phyloP scores from a whole-genome alignment of 1,140 invertebrate species.

The Popillia japonica region DNA sequence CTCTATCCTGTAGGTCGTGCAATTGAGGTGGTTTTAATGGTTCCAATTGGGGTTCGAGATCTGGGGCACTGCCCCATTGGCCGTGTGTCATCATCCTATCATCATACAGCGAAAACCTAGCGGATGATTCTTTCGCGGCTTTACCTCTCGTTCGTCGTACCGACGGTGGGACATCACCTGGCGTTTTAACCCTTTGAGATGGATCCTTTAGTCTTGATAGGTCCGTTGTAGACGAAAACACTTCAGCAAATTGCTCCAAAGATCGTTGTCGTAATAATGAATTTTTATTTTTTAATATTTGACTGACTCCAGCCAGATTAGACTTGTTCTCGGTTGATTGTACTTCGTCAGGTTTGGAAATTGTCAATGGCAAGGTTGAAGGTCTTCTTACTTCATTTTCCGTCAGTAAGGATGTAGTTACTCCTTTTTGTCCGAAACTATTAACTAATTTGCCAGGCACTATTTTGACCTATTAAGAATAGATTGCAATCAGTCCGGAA shows the following conservation, averaged over 20 bases:
- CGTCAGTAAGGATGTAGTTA: slow-evolving; percentile 55
- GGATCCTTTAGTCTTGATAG: slow-evolving; percentile 74
- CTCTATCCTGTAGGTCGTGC: slow-evolving; percentile 53
- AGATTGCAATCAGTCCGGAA: not conserved
- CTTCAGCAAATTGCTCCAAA: slow-evolving; percentile 74
- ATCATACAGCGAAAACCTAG: slow-evolving; percentile 82
- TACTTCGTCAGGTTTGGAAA: slow-evolving; percentile 49
- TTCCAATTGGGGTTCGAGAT: slow-evolving; percentile 60
- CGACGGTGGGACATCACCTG: slow-evolving; percentile 79
- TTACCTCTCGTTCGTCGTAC: slow-evolving; percentile 72
- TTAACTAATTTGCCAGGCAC: slow-evolving; percentile 57
- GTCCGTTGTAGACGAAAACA: slow-evolving; percentile 68
- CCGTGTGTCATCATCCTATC: slow-evolving; percentile 74
- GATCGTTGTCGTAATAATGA: slow-evolving; percentile 66
- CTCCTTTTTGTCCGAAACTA: slow-evolving; percentile 52
- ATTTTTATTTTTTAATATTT: slow-evolving; percentile 55
- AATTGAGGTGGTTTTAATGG: slow-evolving; percentile 56
- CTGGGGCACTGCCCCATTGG: slow-evolving; percentile 59
- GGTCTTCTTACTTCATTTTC: slow-evolving; percentile 53
- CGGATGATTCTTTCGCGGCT: slow-evolving; percentile 59
- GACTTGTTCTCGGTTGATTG: slow-evolving; percentile 1
- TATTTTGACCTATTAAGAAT: slow-evolving; percentile 51
- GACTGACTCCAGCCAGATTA: slow-evolving; percentile 48
- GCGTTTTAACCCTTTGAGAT: slow-evolving; percentile 80
- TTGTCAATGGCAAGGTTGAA: slow-evolving; percentile 55